These are phyloP conservation scores for Saxidomus purpurata DNA, from an alignment of 1,140 invertebrate genomes.

Conservation along the genomic window DNA sequence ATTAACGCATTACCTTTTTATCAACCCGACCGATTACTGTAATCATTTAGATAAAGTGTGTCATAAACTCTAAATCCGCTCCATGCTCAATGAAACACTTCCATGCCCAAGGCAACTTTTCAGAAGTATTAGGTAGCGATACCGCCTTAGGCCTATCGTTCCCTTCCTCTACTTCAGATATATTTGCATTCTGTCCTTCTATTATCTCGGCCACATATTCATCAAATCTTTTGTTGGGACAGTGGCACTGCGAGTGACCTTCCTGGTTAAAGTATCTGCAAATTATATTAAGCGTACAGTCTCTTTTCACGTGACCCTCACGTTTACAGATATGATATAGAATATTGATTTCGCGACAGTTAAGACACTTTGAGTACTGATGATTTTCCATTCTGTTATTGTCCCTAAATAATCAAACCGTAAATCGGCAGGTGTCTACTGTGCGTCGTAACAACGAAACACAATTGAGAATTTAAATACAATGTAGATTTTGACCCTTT, in stretches of 20 bases:
- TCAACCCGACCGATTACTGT: no score
- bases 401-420: conserved; percentile 30
- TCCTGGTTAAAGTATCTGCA: not conserved
- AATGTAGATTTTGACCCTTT: conserved; percentile 55
- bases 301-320: not conserved
- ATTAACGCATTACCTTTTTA: no score
- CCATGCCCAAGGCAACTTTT: no score
- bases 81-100: no score
- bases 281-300: not conserved
- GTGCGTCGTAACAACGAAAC: not conserved
- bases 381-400: conserved; percentile 53
- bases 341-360: not conserved
- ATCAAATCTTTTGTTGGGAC: not conserved
- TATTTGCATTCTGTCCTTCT: not conserved
- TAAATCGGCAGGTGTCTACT: conserved; percentile 25
- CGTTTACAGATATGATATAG: not conserved
- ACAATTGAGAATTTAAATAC: conserved; percentile 20
- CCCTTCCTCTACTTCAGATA: no score
- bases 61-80: no score
- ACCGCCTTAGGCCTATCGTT: no score
- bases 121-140: no score
- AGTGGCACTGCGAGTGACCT: not conserved
- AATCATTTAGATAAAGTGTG: no score
- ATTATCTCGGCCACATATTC: not conserved
- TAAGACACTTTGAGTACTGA: conserved; percentile 13